Evolutionary conservation across 2,888 invertebrate genomes (phyloP).

Genomic region (Aporophyla nigra): DNA sequence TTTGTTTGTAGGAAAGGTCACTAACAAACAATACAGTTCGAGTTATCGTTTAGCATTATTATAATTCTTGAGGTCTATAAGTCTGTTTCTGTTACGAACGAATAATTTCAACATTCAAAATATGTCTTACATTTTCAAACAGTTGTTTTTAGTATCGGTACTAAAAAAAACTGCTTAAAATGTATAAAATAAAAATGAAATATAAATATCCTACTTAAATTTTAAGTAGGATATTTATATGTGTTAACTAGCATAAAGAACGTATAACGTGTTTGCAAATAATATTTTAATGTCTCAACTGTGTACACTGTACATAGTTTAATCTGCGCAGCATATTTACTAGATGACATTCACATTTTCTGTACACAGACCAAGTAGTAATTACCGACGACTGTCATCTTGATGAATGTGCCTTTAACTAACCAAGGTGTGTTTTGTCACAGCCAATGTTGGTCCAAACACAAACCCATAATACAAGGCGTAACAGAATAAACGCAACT

Average conservation of each 20-base stretch:
- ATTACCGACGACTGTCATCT: not conserved
- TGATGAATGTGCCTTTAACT: not conserved
- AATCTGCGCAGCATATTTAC: constrained; percentile 6
- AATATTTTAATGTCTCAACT: constrained; percentile 2
- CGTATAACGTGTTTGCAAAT: constrained; percentile 9
- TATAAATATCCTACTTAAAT: no score
- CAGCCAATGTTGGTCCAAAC: constrained; percentile 10
- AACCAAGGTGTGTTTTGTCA: not conserved
- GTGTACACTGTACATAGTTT: constrained; percentile 4
- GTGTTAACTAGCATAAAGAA: not conserved
- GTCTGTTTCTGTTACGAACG: not conserved
- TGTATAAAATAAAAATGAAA: not conserved
- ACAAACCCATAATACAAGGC: not conserved
- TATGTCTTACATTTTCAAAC: not conserved
- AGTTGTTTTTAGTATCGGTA: not conserved
- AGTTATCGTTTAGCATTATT: not conserved
- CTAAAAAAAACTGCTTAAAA: not conserved
- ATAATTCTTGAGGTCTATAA: not conserved
- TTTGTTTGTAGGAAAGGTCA: constrained; percentile 11
- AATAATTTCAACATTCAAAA: not conserved
- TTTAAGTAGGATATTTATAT: not conserved
- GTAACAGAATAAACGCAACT: no score
- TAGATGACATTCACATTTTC: constrained; percentile 25
- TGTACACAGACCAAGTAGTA: constrained; percentile 8
- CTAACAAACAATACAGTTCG: constrained; percentile 27